Percentiles rank a stretch among this genome's conserved stretches.
phyloP scores from a whole-genome alignment of 2,888 invertebrate species.

The Conus canariensis region DNA sequence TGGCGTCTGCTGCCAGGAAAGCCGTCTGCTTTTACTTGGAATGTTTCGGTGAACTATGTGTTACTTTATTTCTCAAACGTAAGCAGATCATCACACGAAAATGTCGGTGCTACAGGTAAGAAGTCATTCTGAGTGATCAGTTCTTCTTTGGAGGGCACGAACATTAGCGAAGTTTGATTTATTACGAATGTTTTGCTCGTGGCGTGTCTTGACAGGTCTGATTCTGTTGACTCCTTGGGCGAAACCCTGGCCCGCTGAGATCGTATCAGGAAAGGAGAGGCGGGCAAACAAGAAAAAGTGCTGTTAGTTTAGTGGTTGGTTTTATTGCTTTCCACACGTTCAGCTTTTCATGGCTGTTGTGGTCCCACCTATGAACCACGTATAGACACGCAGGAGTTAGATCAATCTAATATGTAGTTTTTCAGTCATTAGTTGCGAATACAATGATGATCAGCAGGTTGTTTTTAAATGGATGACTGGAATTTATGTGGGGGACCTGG shows the following conservation, averaged over 20 bases:
- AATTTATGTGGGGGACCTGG: too few species aligned
- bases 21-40: not conserved
- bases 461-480: too few species aligned
- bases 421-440: too few species aligned
- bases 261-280: not conserved
- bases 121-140: not conserved
- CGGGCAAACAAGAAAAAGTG: not conserved
- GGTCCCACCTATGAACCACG: too few species aligned
- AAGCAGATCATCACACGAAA: not conserved
- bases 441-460: too few species aligned
- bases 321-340: conserved; percentile 4
- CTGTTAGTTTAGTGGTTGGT: not conserved
- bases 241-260: not conserved
- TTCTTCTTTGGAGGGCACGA: not conserved
- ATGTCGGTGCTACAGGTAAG: conserved; percentile 40
- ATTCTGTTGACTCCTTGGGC: not conserved
- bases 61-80: not conserved
- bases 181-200: not conserved
- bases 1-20: conserved; percentile 39
- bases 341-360: not conserved
- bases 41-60: conserved; percentile 22
- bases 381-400: too few species aligned
- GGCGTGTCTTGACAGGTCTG: conserved; percentile 39
- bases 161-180: not conserved
- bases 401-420: too few species aligned